Evolutionary conservation across 2,888 invertebrate species (phyloP), one percentile per base, ranked within the genome.

Genomic region (Poecilobothrus nobilitatus): DNA sequence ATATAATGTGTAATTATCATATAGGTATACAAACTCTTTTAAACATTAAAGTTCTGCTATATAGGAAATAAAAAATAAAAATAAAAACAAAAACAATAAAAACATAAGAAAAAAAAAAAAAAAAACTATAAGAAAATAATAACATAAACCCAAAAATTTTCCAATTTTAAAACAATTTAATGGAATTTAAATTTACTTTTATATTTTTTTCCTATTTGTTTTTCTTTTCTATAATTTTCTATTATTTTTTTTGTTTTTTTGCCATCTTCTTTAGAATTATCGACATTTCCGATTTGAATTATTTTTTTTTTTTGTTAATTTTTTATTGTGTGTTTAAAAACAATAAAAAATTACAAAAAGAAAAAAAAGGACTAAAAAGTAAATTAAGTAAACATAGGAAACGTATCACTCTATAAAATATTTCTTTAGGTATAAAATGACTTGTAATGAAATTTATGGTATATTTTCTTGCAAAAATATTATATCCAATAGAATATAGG

Each of bases 141-240:
- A 44, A 44, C 6, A 44, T 44, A 44, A 44, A 44, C 44, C 44
- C 44, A 10, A 44, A 44, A 44, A 44, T 44, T 44, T 44, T 44
- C 44, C 44, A 44, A 44, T 44, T 44, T 44, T 44, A 44, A 44
- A 44, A 44, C 44, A 44, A 44, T 44, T 44, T 44, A 44, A 44
- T 44, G 44, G 44, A 44, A 44, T 44, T 10, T 44, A 44, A 44
- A 44, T 44, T 44, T 44, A 10, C 44, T 34, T 34, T 8, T 8
- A 7, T n/a, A n/a, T n/a, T n/a, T n/a, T n/a, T n/a, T n/a, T n/a
- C n/a, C n/a, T n/a, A n/a, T 34, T 34, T 15, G 44, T 44, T 44
- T 34, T 44, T 44, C 44, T 44, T 44, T 44, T 44, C 12, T 44
- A 9, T 44, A 10, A 10, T 44, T 44, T 15, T 44, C 12, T 44